phyloP scores from a whole-genome alignment of 2,888 invertebrate genomes.

The Platycnemis pennipes region DNA sequence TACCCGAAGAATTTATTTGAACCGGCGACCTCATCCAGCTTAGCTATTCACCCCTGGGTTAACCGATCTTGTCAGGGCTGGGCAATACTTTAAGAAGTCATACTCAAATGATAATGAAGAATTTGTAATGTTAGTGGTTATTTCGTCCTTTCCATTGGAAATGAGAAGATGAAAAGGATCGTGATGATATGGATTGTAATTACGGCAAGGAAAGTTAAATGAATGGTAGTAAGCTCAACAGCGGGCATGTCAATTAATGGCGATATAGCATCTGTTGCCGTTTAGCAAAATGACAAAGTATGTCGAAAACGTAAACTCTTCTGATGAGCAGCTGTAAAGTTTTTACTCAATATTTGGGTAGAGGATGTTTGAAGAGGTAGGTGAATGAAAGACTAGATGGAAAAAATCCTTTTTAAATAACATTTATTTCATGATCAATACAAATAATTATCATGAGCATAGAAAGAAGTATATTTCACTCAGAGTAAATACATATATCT shows the following conservation, averaged over 20 bases:
- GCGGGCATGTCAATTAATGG: not conserved
- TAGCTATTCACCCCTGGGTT: not conserved
- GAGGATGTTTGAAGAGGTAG: not conserved
- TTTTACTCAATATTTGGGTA: not conserved
- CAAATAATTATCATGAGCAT: conserved; percentile 1
- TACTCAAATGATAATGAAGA: not conserved
- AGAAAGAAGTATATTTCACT: not conserved
- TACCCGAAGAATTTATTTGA: not conserved
- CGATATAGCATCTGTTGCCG: not conserved
- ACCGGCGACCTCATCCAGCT: not conserved
- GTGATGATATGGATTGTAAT: conserved; percentile 1
- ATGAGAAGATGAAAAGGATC: not conserved
- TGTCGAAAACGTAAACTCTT: not conserved
- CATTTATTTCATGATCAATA: not conserved
- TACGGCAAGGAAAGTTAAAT: not conserved
- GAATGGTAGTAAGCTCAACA: conserved; percentile 1
- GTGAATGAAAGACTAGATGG: conserved; percentile 1
- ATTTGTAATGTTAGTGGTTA: not conserved
- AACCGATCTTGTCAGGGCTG: not conserved
- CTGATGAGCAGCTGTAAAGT: not conserved
- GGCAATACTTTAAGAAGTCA: not conserved
- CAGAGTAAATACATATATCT: not conserved
- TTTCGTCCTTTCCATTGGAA: not conserved
- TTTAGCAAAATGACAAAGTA: not conserved
- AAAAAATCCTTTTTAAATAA: not conserved